A percentile compares a stretch with the other conserved stretches of the same genome.
phyloP scores from a whole-genome alignment of 1,140 invertebrate species.

The Neodiprion pinetum region DNA sequence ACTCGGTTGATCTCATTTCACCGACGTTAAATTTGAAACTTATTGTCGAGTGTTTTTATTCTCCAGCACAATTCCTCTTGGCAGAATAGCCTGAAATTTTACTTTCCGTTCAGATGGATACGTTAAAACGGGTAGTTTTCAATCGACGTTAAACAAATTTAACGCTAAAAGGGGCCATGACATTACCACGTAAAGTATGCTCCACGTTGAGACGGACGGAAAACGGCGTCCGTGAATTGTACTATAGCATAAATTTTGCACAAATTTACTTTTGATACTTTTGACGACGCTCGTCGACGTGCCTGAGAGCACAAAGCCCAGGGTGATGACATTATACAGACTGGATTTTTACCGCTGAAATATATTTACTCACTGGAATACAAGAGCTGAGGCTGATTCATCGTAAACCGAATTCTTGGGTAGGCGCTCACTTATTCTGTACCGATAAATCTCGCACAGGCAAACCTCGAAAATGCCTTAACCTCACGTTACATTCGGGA shows the following conservation, averaged over 20 bases:
- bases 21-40: too few species aligned
- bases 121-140: not conserved
- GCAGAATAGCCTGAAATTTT: too few species aligned
- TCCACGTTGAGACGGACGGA: not conserved
- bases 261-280: not conserved
- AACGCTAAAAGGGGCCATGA: not conserved
- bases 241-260: too few species aligned
- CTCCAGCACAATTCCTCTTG: too few species aligned
- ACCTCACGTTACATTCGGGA: too few species aligned
- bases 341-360: conserved; percentile 2
- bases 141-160: not conserved
- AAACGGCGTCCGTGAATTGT: too few species aligned
- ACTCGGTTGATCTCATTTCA: too few species aligned
- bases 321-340: not conserved
- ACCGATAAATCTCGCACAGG: too few species aligned
- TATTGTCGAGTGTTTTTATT: too few species aligned
- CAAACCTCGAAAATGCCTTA: too few species aligned
- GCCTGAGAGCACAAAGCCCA: not conserved
- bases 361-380: not conserved
- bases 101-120: not conserved
- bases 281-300: not conserved
- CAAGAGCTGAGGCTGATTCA: not conserved
- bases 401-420: too few species aligned
- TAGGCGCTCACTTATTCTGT: too few species aligned
- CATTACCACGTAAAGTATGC: not conserved